These are phyloP conservation scores for Marisa cornuarietis DNA, from an alignment of 1,140 invertebrate species.

Conservation along the genomic window DNA sequence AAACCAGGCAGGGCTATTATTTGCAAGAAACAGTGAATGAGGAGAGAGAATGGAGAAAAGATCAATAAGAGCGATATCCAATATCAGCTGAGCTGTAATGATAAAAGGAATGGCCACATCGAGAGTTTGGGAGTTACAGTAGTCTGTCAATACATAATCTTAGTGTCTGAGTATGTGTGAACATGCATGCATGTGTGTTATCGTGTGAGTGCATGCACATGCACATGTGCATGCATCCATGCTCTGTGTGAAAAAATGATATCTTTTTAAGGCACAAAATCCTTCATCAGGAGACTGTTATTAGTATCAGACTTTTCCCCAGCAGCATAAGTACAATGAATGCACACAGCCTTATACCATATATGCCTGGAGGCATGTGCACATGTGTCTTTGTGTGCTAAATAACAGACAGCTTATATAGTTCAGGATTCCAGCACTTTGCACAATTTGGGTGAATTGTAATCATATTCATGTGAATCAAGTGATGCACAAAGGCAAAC, in stretches of 20 bases:
- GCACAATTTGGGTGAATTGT: no score
- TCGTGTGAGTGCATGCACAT: background rate
- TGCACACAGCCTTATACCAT: no score
- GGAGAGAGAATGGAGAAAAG: background rate
- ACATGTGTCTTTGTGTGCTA: background rate
- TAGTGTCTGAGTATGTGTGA: background rate
- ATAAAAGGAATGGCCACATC: background rate
- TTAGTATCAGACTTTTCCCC: no score
- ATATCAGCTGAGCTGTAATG: background rate
- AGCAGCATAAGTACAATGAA: no score
- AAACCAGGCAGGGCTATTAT: background rate
- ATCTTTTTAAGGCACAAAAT: no score
- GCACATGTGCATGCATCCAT: no score
- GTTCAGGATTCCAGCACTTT: no score
- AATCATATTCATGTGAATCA: no score
- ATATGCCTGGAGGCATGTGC: background rate
- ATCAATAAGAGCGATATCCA: constrained; percentile 8
- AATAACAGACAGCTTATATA: no score
- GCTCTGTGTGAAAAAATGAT: no score
- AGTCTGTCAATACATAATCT: background rate
- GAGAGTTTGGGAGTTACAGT: background rate
- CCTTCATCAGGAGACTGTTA: no score
- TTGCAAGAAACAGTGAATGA: background rate
- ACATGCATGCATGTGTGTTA: background rate
- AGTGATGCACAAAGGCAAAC: constrained; percentile 4